These are phyloP conservation scores for Siderastrea radians DNA, from an alignment of 92 coral and sea anemone species.

Conservation along the genomic window DNA sequence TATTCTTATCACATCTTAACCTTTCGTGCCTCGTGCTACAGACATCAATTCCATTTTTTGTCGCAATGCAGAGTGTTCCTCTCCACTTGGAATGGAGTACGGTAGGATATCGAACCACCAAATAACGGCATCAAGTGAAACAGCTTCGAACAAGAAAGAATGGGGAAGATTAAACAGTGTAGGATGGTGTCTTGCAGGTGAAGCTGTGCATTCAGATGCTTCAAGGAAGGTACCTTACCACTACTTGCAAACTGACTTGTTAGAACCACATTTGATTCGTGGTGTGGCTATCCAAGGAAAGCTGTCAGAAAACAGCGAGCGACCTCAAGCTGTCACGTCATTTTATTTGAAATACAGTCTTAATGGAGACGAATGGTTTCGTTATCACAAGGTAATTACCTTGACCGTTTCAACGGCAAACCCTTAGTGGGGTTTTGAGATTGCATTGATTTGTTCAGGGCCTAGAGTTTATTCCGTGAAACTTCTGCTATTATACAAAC, in stretches of 20 bases:
- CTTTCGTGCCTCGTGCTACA: too few species aligned
- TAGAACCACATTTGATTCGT: not conserved
- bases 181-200: conserved; percentile 30
- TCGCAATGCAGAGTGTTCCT: too few species aligned
- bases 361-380: conserved; percentile 15
- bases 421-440: too few species aligned
- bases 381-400: conserved; percentile 20
- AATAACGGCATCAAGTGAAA: conserved; percentile 26
- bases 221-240: not conserved
- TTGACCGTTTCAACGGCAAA: too few species aligned
- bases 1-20: too few species aligned
- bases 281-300: conserved; percentile 37
- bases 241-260: conserved; percentile 12
- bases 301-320: not conserved
- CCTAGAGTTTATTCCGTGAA: too few species aligned
- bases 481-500: too few species aligned
- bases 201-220: not conserved
- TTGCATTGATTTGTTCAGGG: too few species aligned
- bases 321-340: conserved; percentile 19
- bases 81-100: conserved; percentile 31
- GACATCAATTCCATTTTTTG: too few species aligned
- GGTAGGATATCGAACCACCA: conserved; percentile 16
- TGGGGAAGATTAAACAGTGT: conserved; percentile 28
- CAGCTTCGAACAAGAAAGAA: not conserved
- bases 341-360: conserved; percentile 24